phyloP scores from a whole-genome alignment of 2,888 invertebrate species.

The Drosophila hamatofila region DNA sequence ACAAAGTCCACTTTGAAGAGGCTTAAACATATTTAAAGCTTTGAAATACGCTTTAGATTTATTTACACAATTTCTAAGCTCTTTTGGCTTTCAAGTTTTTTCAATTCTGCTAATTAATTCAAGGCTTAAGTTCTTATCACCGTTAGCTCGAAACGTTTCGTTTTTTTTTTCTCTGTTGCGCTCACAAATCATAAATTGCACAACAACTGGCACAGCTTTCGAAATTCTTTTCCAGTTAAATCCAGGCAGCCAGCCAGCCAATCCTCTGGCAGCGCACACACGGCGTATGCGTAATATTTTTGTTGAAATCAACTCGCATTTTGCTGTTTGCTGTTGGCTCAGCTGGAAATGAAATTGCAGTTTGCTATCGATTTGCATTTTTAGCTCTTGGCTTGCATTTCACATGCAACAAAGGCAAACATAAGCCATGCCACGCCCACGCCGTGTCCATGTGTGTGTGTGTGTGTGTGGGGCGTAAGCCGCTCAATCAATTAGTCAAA shows the following conservation, averaged over 20 bases:
- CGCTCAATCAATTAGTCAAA: conserved; percentile 69
- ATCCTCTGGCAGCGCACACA: conserved; percentile 3
- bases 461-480: conserved; percentile 19
- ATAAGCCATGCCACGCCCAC: conserved; percentile 26
- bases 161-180: not conserved
- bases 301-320: conserved; percentile 28
- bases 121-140: not conserved
- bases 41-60: not conserved
- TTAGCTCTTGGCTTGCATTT: conserved; percentile 37
- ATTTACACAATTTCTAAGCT: not conserved
- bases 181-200: not conserved
- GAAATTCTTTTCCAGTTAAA: conserved; percentile 6
- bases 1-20: not conserved
- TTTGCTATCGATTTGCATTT: conserved; percentile 37
- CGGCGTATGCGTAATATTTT: conserved; percentile 38
- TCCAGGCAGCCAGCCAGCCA: not conserved
- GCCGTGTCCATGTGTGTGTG: not conserved
- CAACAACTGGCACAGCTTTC: conserved; percentile 5
- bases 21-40: not conserved
- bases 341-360: conserved; percentile 38
- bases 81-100: not conserved
- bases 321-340: conserved; percentile 24
- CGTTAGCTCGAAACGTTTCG: not conserved
- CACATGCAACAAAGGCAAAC: conserved; percentile 36
- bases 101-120: conserved; percentile 10